phyloP scores from a whole-genome alignment of 2,113 vertebrate genomes.

The Furnarius figulus region DNA sequence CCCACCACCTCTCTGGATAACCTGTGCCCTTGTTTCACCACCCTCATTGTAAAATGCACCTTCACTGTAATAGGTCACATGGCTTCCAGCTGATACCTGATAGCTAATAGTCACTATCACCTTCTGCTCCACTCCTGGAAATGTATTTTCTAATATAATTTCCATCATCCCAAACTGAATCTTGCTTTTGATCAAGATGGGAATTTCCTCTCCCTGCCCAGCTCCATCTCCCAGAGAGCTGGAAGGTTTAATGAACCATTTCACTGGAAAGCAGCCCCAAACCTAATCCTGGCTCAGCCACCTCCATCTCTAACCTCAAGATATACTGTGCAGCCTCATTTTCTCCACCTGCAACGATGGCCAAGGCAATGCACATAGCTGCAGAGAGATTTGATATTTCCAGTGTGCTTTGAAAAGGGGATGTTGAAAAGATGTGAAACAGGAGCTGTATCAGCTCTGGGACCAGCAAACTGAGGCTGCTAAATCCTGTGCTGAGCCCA shows the following conservation, averaged over 20 bases:
- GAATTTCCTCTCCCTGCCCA: not conserved
- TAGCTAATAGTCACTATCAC: not conserved
- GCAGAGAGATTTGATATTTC: not conserved
- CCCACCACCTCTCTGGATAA: not conserved
- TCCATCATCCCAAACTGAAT: not conserved
- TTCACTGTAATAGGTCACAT: not conserved
- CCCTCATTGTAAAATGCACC: not conserved
- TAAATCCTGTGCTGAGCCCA: slow-evolving; percentile 36
- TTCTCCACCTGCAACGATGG: not conserved
- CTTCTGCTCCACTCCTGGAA: not conserved
- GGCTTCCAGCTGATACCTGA: not conserved
- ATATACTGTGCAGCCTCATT: not conserved
- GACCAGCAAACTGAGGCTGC: slow-evolving; percentile 16
- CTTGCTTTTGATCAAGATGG: not conserved
- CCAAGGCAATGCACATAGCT: not conserved
- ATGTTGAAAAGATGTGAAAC: slow-evolving; percentile 10
- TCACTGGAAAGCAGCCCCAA: not conserved
- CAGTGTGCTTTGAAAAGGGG: not conserved
- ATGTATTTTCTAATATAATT: not conserved
- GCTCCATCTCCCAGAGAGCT: not conserved
- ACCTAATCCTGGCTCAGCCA: slow-evolving; percentile 2
- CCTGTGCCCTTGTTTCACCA: not conserved
- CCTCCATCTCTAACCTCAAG: not conserved
- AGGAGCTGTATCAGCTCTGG: not conserved
- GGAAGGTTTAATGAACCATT: not conserved